Percentiles rank a stretch among this genome's conserved stretches.
Evolutionary conservation across 2,888 invertebrate genomes (phyloP).

Genomic region (Brenthis daphne): DNA sequence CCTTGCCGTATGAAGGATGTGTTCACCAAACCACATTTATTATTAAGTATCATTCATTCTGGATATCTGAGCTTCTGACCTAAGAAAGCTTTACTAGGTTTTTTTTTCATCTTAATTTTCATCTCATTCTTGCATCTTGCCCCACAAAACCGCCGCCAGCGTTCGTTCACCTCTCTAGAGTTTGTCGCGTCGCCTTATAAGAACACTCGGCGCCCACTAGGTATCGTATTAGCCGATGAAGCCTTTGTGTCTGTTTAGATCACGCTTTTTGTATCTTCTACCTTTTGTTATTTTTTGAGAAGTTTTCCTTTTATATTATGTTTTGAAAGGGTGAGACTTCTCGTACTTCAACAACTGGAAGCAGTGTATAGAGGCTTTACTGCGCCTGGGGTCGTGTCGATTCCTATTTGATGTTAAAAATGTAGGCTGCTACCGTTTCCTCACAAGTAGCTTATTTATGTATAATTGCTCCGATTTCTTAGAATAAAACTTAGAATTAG

Average conservation of each 20-base stretch:
- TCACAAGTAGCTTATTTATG: too few species aligned
- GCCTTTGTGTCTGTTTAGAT: slow-evolving; percentile 42
- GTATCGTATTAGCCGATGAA: slow-evolving; percentile 58
- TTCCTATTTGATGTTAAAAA: too few species aligned
- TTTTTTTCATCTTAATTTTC: not conserved
- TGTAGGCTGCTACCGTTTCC: too few species aligned
- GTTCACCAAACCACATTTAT: too few species aligned
- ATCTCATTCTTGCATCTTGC: slow-evolving; percentile 27
- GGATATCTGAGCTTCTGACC: not conserved
- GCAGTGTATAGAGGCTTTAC: too few species aligned
- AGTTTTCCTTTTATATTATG: slow-evolving; percentile 20
- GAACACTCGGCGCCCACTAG: slow-evolving; percentile 59
- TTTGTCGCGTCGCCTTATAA: slow-evolving; percentile 54
- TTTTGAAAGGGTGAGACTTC: slow-evolving; percentile 2
- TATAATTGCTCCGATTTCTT: too few species aligned
- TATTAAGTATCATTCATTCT: too few species aligned
- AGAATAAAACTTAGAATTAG: too few species aligned
- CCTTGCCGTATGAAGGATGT: too few species aligned
- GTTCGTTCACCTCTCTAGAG: slow-evolving; percentile 58
- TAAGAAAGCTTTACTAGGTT: not conserved
- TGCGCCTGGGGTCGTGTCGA: too few species aligned
- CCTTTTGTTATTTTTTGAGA: slow-evolving; percentile 27
- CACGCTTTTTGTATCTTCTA: slow-evolving; percentile 31
- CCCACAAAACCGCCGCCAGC: slow-evolving; percentile 42
- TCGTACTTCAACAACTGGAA: too few species aligned